A percentile compares a stretch with the other conserved stretches of the same genome.
phyloP scores from a whole-genome alignment of 2,797 vertebrate genomes.

The Catamblyrhynchus diadema region DNA sequence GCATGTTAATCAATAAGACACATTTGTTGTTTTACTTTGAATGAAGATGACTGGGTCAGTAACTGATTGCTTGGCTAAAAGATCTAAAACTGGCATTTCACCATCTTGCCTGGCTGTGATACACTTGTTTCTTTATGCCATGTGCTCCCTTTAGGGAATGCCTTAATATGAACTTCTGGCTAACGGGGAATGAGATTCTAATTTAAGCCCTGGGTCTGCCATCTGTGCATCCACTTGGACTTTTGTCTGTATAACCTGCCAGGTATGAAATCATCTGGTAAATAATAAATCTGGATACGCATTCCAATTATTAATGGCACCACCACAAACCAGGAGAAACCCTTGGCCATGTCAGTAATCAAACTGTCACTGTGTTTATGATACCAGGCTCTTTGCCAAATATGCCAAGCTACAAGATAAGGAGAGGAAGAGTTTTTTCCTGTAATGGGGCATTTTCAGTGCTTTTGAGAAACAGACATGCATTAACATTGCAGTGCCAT shows the following conservation, averaged over 20 bases:
- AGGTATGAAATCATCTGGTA: slow-evolving; percentile 60
- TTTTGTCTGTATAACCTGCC: slow-evolving; percentile 26
- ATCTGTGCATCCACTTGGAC: slow-evolving; percentile 48
- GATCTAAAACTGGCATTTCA: slow-evolving; percentile 45
- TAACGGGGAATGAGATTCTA: slow-evolving; percentile 28
- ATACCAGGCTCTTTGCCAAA: not conserved
- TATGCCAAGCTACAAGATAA: not conserved
- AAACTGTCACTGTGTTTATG: not conserved
- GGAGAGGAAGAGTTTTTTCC: not conserved
- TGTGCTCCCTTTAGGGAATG: slow-evolving; percentile 44
- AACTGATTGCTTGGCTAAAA: slow-evolving; percentile 21
- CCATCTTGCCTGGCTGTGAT: slow-evolving; percentile 39
- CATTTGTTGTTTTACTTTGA: slow-evolving; percentile 16
- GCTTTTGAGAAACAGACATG: not conserved
- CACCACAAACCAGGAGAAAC: not conserved
- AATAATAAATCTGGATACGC: not conserved
- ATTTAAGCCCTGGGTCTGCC: slow-evolving; percentile 41
- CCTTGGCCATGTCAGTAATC: not conserved
- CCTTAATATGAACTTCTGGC: slow-evolving; percentile 44
- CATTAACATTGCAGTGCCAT: not conserved
- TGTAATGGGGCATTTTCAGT: not conserved
- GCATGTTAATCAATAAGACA: slow-evolving; percentile 25
- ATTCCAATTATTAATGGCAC: slow-evolving; percentile 39
- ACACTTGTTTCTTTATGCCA: slow-evolving; percentile 19
- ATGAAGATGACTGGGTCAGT: slow-evolving; percentile 51